Conservation (phyloP, 2,113 vertebrate species). For the Alexandromys fortis region DNA sequence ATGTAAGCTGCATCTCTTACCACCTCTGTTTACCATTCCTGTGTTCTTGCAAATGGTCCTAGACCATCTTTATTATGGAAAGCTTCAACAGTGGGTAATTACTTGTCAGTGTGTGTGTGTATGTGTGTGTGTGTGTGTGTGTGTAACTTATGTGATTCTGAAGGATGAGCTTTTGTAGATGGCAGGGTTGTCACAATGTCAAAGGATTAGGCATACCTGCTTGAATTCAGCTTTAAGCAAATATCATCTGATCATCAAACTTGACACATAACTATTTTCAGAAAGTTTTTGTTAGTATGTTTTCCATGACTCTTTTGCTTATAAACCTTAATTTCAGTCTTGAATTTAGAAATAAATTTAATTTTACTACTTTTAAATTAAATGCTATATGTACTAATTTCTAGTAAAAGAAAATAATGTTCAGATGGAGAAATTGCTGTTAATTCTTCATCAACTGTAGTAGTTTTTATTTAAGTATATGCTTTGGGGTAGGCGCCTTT, state of each 20-base stretch:
- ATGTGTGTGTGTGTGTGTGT: not conserved
- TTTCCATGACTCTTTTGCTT: not conserved
- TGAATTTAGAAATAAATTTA: not conserved
- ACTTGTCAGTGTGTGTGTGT: not conserved
- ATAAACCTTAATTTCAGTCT: not conserved
- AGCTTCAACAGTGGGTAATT: not conserved
- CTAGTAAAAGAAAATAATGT: not conserved
- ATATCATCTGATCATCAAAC: not conserved
- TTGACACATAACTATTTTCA: not conserved
- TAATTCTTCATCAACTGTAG: constrained; percentile 5
- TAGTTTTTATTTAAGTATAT: not conserved
- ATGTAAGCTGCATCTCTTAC: not conserved
- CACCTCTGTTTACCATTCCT: not conserved
- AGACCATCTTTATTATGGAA: not conserved
- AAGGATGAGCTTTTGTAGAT: not conserved
- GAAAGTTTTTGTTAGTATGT: not conserved
- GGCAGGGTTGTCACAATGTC: not conserved
- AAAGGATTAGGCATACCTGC: not conserved
- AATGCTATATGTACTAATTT: not conserved
- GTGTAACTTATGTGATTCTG: not conserved
- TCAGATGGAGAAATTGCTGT: not conserved
- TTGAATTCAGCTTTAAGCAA: not conserved
- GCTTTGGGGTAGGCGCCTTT: not conserved
- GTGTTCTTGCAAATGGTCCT: not conserved
- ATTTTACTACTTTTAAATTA: not conserved